Base-by-base conservation (phyloP, 2,797 vertebrate genomes). In the Enteromius mattozi region DNA sequence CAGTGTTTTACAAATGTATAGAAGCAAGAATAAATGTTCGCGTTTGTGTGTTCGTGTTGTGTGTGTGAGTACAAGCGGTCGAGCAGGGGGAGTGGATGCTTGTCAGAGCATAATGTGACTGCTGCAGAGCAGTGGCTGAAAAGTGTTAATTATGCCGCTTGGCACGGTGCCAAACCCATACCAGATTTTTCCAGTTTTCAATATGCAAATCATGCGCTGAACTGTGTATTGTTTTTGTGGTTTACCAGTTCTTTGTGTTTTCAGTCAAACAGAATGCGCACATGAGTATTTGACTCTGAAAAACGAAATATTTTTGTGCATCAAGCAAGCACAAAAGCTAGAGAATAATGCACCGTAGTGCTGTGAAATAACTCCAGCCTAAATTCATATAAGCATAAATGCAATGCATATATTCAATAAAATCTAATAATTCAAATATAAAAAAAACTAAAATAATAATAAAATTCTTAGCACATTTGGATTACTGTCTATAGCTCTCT, bases 81-180 rank as follows among this genome's bases (percentile, higher is more conserved):
- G 80, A 75, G 86, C 69, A 84, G 86, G 78, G 78, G 86, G 86
- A 84, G 86, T 84, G 86, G 65, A 78, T 85, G 86, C 76, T 78
- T 87, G 87, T 81, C 80, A 80, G 59, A 54, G 84, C 76, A 84
- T 82, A 82, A 86, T 88, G 84, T 88, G 82, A 71, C 87, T 81
- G 86, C 84, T 87, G 85, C 82, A 79, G 85, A 88, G 68, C 83
- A 81, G 45, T 78, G 85, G 63, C 49, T 61, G 69, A 87, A 87
- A 83, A 88, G 83, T 89, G 88, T 88, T 88, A 89, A 89, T 89
- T 89, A 89, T 88, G 88, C 87, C 78, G 87, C 85, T 77, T 89
- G 88, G 88, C 88, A 89, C 65, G 21, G 45, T 87, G 81, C 87
- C 88, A 88, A 88, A 85, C 85, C 85, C 82, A 82, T 85, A 88